These are phyloP conservation scores for Tupaia chinensis DNA, from an alignment of 2,113 vertebrate species.

Conservation along the genomic window DNA sequence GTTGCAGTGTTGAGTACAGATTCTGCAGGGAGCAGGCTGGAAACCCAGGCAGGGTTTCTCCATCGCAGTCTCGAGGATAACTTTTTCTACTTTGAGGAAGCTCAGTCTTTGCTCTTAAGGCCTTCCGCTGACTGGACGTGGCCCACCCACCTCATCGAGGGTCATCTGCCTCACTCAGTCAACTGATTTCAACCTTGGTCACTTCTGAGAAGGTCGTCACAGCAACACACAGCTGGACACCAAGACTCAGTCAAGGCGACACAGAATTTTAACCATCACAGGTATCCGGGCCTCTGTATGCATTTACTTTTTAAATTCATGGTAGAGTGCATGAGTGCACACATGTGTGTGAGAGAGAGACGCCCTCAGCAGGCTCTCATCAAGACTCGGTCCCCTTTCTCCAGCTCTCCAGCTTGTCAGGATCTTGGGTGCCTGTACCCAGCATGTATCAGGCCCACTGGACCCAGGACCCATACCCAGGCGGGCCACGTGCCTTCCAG, in stretches of 20 bases:
- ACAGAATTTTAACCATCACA: accelerated
- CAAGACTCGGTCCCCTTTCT: too few species aligned
- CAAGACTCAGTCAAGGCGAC: accelerated
- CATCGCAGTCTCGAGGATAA: accelerated
- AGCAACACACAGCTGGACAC: too few species aligned
- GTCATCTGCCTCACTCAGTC: background rate
- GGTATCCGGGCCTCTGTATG: accelerated
- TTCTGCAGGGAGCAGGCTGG: background rate
- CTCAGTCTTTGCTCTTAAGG: background rate
- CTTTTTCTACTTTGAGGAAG: accelerated
- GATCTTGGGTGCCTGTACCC: too few species aligned
- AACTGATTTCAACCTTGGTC: accelerated
- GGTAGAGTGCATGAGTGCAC: too few species aligned
- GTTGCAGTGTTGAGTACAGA: background rate
- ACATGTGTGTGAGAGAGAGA: too few species aligned
- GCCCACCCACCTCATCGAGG: background rate
- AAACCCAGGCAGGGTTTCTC: accelerated
- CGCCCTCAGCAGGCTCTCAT: too few species aligned
- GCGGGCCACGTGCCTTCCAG: too few species aligned
- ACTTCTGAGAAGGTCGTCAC: background rate
- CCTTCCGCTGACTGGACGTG: background rate
- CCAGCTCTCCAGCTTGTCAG: too few species aligned
- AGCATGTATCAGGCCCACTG: too few species aligned
- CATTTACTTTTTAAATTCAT: too few species aligned
- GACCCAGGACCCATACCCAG: too few species aligned